Evolutionary conservation across 2,113 vertebrate species (phyloP).

Genomic region (Laterallus jamaicensis): DNA sequence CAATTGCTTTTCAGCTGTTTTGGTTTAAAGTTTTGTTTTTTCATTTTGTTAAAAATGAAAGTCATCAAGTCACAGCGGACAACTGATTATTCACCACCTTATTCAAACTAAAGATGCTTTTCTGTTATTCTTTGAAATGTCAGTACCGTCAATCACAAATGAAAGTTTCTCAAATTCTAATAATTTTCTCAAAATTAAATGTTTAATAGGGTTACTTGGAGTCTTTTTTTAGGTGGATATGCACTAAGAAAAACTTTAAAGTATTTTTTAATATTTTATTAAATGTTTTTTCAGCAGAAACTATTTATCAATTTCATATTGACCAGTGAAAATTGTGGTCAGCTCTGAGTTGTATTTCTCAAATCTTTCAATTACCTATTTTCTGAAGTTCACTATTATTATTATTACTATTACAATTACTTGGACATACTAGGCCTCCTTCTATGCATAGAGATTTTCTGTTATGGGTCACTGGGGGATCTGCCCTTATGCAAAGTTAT

Average conservation of each 20-base stretch:
- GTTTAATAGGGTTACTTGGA: rapidly evolving
- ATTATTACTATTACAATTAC: not conserved
- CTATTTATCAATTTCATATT: not conserved
- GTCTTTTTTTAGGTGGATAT: not conserved
- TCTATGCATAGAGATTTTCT: not conserved
- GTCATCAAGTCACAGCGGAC: not conserved
- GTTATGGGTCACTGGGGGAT: not conserved
- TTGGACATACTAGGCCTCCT: not conserved
- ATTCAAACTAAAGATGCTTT: not conserved
- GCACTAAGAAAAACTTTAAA: not conserved
- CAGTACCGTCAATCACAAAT: not conserved
- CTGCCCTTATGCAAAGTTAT: not conserved
- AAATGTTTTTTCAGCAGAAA: not conserved
- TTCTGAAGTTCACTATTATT: not conserved
- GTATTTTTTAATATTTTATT: not conserved
- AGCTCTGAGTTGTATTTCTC: not conserved
- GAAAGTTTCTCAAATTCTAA: not conserved
- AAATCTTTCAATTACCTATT: not conserved
- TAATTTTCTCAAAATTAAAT: not conserved
- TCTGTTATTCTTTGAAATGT: not conserved
- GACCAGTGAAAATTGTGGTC: not conserved
- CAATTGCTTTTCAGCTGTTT: not conserved
- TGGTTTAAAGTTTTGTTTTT: not conserved
- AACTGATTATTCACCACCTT: not conserved
- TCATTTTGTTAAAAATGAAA: not conserved